Evolutionary conservation across 2,113 vertebrate genomes (phyloP), one percentile per base, ranked within the genome.

Genomic region (Oncorhynchus masou): DNA sequence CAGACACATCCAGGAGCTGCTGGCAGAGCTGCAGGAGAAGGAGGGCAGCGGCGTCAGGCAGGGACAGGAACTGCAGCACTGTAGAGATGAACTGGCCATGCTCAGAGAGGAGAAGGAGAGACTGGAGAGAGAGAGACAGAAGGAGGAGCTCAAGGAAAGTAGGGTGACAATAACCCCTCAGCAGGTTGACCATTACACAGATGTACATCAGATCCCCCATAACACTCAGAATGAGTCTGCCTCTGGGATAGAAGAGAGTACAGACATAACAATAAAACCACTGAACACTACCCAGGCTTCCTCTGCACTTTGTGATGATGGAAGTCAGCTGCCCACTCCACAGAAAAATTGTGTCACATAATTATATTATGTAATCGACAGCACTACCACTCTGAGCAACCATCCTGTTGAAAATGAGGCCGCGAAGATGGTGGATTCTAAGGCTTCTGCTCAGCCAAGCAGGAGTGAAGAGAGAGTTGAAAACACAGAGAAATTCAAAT

Each of bases 21-120:
- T 95, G 49, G 64, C 20, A n/a, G 93, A 94, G 76, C 79, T 93
- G 8, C 89, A 92, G 31, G 88, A 90, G 51, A 93, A 91, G 76
- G 94, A 94, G n/a, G 73, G 68, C 2, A 34, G 86, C 80, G 81
- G 92, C 80, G 77, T 80, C 75, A 84, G 77, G 49, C 90, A 91
- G 80, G 81, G 70, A 76, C 77, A 83, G 70, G 88, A 93, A 86
- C 85, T 94, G 75, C 85, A 84, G 25, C 71, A 9, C 25, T 88
- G 79, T 72, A 86, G 79, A 25, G 74, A 77, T 68, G 80, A 88
- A 71, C 77, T 94, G 77, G 65, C 73, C 1, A 25, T 25, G 22
- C 78, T 91, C 16, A 84, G 68, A 24, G 68, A 34, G n/a, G 68
- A 16, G 72, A 82, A 20, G 81, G 54, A 78, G 71, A 73, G 24